Evolutionary conservation across 2,888 invertebrate species (phyloP).

Genomic region (Auanema freiburgensis): DNA sequence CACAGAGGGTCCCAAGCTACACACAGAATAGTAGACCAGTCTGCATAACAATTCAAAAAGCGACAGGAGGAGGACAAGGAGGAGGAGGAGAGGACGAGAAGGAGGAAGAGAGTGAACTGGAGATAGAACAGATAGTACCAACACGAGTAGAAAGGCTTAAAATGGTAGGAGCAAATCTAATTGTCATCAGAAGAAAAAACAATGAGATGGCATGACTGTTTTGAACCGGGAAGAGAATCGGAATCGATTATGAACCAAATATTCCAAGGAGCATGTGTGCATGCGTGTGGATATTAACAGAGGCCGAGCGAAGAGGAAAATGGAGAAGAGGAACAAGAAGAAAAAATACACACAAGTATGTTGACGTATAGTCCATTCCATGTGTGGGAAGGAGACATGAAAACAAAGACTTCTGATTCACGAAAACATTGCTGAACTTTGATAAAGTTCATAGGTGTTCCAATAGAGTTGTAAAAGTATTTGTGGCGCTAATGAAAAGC

Average conservation of each 20-base stretch:
- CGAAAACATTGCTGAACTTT: too few relatives aligned
- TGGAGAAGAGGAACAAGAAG: not conserved
- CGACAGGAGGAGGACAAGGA: constrained; percentile 11
- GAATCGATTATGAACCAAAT: too few relatives aligned
- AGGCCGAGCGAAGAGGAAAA: not conserved
- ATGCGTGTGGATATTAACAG: too few relatives aligned
- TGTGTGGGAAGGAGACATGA: not conserved
- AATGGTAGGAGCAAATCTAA: too few relatives aligned
- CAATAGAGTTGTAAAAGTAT: too few relatives aligned
- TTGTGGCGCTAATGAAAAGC: too few relatives aligned
- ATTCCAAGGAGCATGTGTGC: too few relatives aligned
- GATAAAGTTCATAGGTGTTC: too few relatives aligned
- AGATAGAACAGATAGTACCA: constrained; percentile 18
- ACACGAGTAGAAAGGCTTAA: constrained; percentile 14
- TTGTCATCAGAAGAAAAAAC: too few relatives aligned
- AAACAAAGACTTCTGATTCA: too few relatives aligned
- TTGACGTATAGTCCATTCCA: constrained; percentile 3
- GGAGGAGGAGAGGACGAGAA: constrained; percentile 12
- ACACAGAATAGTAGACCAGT: constrained; percentile 17
- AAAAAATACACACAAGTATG: not conserved
- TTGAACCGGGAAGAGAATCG: too few relatives aligned
- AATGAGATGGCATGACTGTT: too few relatives aligned
- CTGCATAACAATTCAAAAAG: constrained; percentile 4
- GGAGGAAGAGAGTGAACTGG: constrained; percentile 7
- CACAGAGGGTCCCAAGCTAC: constrained; percentile 14